Evolutionary conservation across 2,113 vertebrate species (phyloP).

Genomic region (Stercorarius parasiticus): DNA sequence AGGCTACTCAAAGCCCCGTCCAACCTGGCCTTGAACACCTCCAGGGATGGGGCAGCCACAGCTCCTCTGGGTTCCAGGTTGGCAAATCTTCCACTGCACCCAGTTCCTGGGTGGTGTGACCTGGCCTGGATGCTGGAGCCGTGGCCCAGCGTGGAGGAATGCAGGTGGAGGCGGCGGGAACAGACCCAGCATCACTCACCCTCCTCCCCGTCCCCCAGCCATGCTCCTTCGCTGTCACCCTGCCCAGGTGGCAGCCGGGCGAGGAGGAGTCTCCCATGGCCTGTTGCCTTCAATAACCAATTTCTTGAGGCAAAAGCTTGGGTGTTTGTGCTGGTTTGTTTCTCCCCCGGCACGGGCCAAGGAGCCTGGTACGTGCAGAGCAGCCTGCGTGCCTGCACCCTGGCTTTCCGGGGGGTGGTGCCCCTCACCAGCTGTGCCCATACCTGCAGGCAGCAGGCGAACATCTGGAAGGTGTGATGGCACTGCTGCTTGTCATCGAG

Average conservation of each 20-base stretch:
- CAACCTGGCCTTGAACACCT: background rate
- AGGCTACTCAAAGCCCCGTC: background rate
- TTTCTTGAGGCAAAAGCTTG: background rate
- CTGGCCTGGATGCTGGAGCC: background rate
- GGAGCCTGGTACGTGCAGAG: background rate
- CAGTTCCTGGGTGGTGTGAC: accelerated
- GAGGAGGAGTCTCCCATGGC: background rate
- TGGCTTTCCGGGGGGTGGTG: accelerated
- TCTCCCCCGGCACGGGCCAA: background rate
- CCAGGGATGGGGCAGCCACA: background rate
- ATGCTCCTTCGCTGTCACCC: background rate
- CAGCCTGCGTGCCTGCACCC: accelerated
- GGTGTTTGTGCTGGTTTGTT: background rate
- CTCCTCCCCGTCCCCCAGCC: accelerated
- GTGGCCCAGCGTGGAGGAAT: background rate
- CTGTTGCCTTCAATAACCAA: background rate
- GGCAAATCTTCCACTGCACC: background rate
- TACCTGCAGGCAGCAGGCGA: background rate
- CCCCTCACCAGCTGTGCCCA: background rate
- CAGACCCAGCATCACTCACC: accelerated
- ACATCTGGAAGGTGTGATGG: constrained; percentile 7
- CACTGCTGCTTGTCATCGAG: background rate
- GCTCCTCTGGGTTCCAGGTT: background rate
- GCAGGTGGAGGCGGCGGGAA: background rate
- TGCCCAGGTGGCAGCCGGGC: background rate